phyloP scores from a whole-genome alignment of 2,797 vertebrate species.

The Myotis vivesi region DNA sequence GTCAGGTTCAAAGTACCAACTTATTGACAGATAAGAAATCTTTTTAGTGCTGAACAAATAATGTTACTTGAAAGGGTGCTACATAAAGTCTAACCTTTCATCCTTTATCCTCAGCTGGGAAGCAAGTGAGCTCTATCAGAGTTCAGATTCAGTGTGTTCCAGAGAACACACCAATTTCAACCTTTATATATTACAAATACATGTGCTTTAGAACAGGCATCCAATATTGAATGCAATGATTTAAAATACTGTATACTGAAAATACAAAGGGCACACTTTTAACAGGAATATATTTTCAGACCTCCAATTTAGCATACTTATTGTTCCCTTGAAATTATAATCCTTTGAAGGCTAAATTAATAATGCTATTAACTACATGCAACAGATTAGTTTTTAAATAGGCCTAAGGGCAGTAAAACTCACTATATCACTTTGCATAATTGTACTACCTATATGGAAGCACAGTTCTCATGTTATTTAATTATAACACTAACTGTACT shows the following conservation, averaged over 20 bases:
- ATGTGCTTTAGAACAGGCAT: neutral
- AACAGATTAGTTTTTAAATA: conserved; percentile 47
- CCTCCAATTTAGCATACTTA: neutral
- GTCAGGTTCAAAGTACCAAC: conserved; percentile 20
- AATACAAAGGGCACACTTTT: conserved; percentile 12
- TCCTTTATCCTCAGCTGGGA: conserved; percentile 5
- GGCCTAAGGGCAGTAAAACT: conserved; percentile 41
- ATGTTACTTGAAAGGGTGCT: conserved; percentile 31
- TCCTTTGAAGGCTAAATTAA: conserved; percentile 37
- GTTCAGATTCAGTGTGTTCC: neutral
- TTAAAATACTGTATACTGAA: neutral
- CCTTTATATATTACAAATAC: neutral
- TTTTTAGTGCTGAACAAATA: conserved; percentile 37
- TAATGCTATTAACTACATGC: neutral
- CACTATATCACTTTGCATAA: conserved; percentile 29
- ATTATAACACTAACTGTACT: conserved; percentile 36
- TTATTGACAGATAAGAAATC: neutral
- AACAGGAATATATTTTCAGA: conserved; percentile 30
- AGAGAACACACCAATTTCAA: conserved; percentile 26
- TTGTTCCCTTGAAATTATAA: neutral
- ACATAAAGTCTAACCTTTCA: conserved; percentile 49
- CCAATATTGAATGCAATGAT: neutral
- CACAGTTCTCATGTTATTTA: conserved; percentile 44
- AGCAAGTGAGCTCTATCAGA: neutral
- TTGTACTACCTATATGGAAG: neutral